Conservation (phyloP, 2,113 vertebrate genomes). For the Monarcha castaneiventris region DNA sequence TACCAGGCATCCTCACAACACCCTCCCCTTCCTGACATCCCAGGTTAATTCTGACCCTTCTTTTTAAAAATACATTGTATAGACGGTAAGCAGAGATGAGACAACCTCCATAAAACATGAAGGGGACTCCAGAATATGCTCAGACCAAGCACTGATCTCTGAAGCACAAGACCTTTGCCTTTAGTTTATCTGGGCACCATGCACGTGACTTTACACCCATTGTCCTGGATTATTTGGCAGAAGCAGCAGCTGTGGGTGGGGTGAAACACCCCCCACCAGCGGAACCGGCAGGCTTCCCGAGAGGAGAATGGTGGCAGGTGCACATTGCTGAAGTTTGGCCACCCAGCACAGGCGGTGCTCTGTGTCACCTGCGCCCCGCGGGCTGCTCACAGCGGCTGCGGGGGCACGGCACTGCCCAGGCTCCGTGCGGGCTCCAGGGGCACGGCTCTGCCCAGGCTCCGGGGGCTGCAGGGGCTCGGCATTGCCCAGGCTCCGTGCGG, state of each 20-base stretch:
- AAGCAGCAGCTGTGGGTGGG: not conserved
- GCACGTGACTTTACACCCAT: not conserved
- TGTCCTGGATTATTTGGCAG: not conserved
- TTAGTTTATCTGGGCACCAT: not conserved
- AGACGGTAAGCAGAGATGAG: not conserved
- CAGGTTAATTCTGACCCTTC: not conserved
- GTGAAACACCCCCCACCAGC: not conserved
- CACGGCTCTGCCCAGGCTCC: not conserved
- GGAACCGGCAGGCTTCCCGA: not conserved
- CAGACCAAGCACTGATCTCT: not conserved
- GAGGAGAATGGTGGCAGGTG: rapidly evolving
- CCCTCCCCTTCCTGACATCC: not conserved
- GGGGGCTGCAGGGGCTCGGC: rapidly evolving
- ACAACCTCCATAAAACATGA: not conserved
- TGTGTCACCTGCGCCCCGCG: rapidly evolving
- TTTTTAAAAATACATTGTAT: not conserved
- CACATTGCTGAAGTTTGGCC: not conserved
- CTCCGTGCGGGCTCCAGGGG: not conserved
- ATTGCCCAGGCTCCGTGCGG: not conserved
- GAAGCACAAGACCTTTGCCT: not conserved
- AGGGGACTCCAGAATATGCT: not conserved
- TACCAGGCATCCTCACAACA: not conserved
- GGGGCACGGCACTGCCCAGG: not conserved
- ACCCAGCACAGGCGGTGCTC: not conserved
- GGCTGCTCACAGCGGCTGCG: rapidly evolving